Base-by-base conservation (phyloP, 2,888 invertebrate genomes). In the Leptopilina myrica region DNA sequence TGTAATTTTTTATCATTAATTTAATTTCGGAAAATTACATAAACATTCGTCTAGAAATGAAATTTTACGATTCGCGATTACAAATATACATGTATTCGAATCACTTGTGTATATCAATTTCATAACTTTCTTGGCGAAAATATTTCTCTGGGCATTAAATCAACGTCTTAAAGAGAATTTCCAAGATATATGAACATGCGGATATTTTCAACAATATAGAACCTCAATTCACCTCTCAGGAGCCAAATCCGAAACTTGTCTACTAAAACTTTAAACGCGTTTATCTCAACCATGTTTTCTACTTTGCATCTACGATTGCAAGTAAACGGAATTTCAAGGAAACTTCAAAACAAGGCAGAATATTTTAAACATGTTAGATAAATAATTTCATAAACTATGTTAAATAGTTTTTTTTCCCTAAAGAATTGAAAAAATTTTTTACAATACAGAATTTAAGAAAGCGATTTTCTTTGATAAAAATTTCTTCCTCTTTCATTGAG, bases 221-320 rank as follows among this genome's bases (percentile, higher is more conserved):
- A n/a, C n/a, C 56, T 56, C 56, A 56, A 56, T 59, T n/a, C 15
- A 59, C 59, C 7, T 59, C 15, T 59, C n/a, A 12, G 59, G 49
- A n/a, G 59, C 59, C 59, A 59, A 59, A 59, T 59, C 59, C n/a
- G 59, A 59, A 59, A 59, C 59, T 15, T 59, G 59, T 2, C 11
- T 49, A 49, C 49, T 59, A 59, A 59, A 59, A 59, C 59, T 59
- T 59, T 59, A 59, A 59, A 59, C 15, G n/a, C 15, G 59, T 59
- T 59, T 59, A 59, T 59, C 59, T n/a, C n/a, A 56, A 56, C 56
- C 56, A 56, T 56, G 56, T 56, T 56, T 56, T 56, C 56, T n/a
- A 12, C 56, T 59, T 59, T 59, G 8, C 59, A 59, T 59, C 14
- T 59, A 59, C 59, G 15, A 59, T 59, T 59, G 59, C n/a, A n/a